These are phyloP conservation scores for Aphrophora alni DNA, from an alignment of 2,888 invertebrate species.

Conservation along the genomic window DNA sequence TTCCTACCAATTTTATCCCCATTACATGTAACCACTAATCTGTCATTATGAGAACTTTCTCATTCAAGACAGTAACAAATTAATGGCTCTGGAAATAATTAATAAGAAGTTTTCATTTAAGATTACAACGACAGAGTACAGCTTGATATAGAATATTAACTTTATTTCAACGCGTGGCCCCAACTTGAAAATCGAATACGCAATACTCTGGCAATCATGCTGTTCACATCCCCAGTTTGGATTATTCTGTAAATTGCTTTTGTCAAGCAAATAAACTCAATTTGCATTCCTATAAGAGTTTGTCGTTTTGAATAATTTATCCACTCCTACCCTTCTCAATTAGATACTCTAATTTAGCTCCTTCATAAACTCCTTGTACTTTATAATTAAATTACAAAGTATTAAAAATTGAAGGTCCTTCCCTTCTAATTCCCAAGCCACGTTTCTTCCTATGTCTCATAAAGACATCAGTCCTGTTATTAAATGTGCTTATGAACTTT, in stretches of 20 bases:
- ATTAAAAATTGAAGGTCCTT: not conserved
- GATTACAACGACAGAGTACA: not conserved
- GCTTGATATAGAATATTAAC: not conserved
- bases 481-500: too few species aligned
- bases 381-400: constrained; percentile 9
- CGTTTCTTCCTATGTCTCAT: not conserved
- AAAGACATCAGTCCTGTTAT: too few species aligned
- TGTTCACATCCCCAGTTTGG: not conserved
- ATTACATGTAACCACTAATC: too few species aligned
- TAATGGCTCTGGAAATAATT: not conserved
- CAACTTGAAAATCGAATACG: too few species aligned
- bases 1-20: too few species aligned
- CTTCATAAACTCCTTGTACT: constrained; percentile 9
- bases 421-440: not conserved
- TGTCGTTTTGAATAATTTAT: constrained; percentile 6
- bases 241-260: constrained; percentile 9
- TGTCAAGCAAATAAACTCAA: constrained; percentile 9
- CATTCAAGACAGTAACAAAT: not conserved
- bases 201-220: not conserved
- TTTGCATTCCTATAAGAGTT: constrained; percentile 9
- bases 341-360: not conserved
- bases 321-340: not conserved
- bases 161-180: not conserved
- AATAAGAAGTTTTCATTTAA: not conserved
- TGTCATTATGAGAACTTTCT: not conserved